phyloP scores from a whole-genome alignment of 2,888 invertebrate species.

The Alloplasta piceator region DNA sequence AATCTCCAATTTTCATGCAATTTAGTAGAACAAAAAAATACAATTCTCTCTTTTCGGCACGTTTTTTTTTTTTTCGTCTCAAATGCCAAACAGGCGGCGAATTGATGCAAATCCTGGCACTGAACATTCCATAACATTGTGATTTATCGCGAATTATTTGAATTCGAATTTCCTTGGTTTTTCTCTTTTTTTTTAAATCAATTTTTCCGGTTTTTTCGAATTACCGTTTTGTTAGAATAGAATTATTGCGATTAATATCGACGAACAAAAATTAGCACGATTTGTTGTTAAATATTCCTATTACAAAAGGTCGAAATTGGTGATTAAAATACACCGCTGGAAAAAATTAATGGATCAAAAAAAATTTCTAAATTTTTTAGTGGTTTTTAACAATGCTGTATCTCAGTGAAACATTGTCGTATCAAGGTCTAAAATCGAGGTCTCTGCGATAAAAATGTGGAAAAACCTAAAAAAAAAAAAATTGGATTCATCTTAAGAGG shows the following conservation, averaged over 20 bases:
- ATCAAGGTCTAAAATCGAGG: too few relatives aligned
- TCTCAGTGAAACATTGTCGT: too few relatives aligned
- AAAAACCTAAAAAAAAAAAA: too few relatives aligned
- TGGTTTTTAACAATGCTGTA: too few relatives aligned
- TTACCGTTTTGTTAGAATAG: constrained; percentile 39
- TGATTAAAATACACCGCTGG: background rate
- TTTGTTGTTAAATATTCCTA: constrained; percentile 27
- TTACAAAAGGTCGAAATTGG: constrained; percentile 3
- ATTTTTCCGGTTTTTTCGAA: background rate
- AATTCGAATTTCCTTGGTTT: background rate
- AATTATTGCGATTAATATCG: constrained; percentile 30
- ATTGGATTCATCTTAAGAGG: too few relatives aligned
- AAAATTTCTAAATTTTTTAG: too few relatives aligned
- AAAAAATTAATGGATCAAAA: too few relatives aligned
- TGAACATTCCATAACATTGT: constrained; percentile 38
- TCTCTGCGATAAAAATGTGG: too few relatives aligned
- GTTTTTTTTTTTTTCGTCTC: background rate
- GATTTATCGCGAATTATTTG: background rate
- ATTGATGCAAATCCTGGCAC: constrained; percentile 46
- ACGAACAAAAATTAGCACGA: constrained; percentile 25
- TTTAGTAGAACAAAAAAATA: constrained; percentile 22
- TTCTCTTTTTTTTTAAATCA: constrained; percentile 5
- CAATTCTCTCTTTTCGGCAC: background rate
- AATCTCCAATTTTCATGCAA: constrained; percentile 58
- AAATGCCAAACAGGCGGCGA: constrained; percentile 51